These are phyloP conservation scores for Ptilodon capucinus DNA, from an alignment of 2,888 invertebrate species.

Conservation along the genomic window DNA sequence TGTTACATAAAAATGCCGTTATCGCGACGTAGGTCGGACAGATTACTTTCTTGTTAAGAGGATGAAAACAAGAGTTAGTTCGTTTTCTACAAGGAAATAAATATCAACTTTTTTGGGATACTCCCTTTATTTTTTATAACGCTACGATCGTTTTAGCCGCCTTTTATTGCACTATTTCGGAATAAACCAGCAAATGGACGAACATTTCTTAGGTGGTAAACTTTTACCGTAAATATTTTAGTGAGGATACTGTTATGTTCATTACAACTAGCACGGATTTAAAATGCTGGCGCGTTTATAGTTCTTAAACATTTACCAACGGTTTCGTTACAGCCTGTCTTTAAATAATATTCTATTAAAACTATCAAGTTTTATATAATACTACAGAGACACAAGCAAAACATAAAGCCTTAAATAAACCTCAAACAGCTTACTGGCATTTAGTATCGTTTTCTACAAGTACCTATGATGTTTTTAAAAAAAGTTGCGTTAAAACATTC, in stretches of 20 bases:
- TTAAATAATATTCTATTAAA: constrained; percentile 5
- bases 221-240: constrained; percentile 39
- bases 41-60: constrained; percentile 82
- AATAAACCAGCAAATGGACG: constrained; percentile 37
- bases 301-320: constrained; percentile 20
- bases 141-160: constrained; percentile 53
- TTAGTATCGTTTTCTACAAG: no score
- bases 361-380: no score
- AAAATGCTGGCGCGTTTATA: constrained; percentile 22
- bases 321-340: constrained; percentile 9
- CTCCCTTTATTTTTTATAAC: constrained; percentile 53
- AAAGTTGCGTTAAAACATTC: constrained; percentile 24
- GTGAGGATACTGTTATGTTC: constrained; percentile 31
- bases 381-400: no score
- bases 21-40: constrained; percentile 78
- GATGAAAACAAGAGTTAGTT: constrained; percentile 79
- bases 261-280: constrained; percentile 28
- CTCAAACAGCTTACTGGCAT: not conserved
- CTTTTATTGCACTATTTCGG: constrained; percentile 47
- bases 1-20: constrained; percentile 82
- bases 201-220: constrained; percentile 39
- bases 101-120: constrained; percentile 66
- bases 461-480: no score
- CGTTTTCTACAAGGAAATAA: constrained; percentile 72
- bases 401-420: no score